These are phyloP conservation scores for Strigops habroptila DNA, from an alignment of 2,113 vertebrate species.

Conservation along the genomic window DNA sequence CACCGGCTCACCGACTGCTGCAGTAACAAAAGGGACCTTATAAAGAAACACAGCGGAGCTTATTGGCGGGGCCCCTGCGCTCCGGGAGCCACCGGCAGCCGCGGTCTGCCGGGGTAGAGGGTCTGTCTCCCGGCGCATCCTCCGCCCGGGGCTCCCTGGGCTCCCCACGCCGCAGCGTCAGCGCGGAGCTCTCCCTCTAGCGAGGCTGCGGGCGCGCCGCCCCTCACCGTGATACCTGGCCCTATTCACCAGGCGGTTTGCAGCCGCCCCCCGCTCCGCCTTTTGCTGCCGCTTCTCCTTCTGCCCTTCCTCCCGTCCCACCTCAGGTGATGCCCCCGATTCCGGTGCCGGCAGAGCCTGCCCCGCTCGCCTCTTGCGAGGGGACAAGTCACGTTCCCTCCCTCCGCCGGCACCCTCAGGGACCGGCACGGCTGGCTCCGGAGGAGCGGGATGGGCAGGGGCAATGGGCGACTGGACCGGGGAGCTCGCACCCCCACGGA, in stretches of 20 bases:
- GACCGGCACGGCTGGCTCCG: background rate
- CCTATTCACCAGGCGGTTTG: background rate
- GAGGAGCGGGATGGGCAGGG: background rate
- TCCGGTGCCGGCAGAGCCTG: background rate
- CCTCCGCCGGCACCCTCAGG: background rate
- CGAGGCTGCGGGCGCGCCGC: background rate
- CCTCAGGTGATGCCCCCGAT: background rate
- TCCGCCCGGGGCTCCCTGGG: background rate
- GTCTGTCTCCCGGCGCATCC: background rate
- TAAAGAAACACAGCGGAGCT: background rate
- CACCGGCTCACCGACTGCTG: background rate
- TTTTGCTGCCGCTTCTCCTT: background rate
- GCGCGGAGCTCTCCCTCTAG: background rate
- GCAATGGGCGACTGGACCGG: background rate
- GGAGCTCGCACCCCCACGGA: background rate
- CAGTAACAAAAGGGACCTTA: background rate
- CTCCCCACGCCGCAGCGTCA: background rate
- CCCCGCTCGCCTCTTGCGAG: background rate
- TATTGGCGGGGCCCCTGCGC: background rate
- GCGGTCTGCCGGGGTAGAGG: background rate
- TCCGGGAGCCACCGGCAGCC: background rate
- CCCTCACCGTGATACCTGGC: background rate
- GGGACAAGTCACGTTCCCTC: background rate
- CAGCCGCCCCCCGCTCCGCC: background rate
- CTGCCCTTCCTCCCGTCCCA: background rate